A percentile compares a stretch with the other conserved stretches of the same genome.
These are phyloP conservation scores for Phaethon lepturus DNA, from an alignment of 2,113 vertebrate species.

Conservation along the genomic window DNA sequence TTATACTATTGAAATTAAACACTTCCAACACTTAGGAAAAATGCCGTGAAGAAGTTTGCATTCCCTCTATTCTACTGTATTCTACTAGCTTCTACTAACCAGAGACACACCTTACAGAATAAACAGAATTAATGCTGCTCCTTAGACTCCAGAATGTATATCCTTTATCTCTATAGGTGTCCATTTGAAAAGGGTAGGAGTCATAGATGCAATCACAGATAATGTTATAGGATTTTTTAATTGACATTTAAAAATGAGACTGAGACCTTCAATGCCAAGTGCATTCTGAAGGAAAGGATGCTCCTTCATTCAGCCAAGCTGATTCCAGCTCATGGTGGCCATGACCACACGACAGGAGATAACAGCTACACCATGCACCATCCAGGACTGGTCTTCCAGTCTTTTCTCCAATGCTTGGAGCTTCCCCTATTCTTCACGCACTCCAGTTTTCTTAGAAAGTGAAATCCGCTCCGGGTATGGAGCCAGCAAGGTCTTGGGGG, in stretches of 20 bases:
- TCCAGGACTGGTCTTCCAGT: background rate
- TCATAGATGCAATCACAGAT: background rate
- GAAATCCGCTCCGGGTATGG: background rate
- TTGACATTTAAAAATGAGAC: background rate
- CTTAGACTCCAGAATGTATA: background rate
- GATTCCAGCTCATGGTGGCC: background rate
- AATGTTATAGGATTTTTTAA: background rate
- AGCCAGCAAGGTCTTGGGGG: accelerated
- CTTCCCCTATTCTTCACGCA: background rate
- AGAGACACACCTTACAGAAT: background rate
- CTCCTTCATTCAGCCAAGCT: background rate
- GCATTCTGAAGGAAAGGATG: background rate
- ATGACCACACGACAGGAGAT: background rate
- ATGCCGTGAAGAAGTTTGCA: background rate
- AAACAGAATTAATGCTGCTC: background rate
- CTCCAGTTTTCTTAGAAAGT: background rate
- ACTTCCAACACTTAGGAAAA: background rate
- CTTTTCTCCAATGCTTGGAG: background rate
- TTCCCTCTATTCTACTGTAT: background rate
- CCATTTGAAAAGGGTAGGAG: background rate
- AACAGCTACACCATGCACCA: background rate
- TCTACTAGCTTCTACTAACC: background rate
- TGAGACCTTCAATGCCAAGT: background rate
- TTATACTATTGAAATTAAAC: background rate
- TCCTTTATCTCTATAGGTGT: background rate